Conservation (phyloP, 2,797 vertebrate species). For the Dicrostonyx torquatus region DNA sequence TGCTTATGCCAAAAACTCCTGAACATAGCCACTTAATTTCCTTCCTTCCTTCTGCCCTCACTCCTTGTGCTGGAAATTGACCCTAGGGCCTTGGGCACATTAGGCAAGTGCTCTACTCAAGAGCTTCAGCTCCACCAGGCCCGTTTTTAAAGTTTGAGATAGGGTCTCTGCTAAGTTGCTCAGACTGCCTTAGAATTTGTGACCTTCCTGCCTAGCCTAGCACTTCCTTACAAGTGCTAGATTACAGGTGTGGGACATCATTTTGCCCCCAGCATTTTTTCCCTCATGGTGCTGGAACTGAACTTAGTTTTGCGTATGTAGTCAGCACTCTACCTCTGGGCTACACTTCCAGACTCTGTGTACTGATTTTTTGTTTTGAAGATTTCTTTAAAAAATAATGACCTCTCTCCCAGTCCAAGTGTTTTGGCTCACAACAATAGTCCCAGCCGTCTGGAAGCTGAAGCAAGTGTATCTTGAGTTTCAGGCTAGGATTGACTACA, state of each 20-base stretch:
- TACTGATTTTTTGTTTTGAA: slow-evolving; percentile 39
- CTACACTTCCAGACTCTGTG: background rate
- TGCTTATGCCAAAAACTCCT: background rate
- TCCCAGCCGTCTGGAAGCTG: background rate
- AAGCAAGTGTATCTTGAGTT: background rate
- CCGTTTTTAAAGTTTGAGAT: background rate
- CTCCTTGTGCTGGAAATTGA: background rate
- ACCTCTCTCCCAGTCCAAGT: background rate
- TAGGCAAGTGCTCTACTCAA: background rate
- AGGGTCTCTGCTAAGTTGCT: background rate
- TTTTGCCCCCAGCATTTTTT: background rate
- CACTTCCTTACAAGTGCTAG: background rate
- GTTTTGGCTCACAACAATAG: background rate
- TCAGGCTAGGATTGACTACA: background rate
- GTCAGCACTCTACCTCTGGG: background rate
- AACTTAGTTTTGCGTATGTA: background rate
- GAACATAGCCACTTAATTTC: background rate
- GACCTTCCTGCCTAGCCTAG: background rate
- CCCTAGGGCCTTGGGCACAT: background rate
- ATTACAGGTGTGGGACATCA: background rate
- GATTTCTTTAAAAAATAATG: background rate
- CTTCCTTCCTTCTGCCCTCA: background rate
- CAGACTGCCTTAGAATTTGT: background rate
- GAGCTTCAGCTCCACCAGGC: background rate
- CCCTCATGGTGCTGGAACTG: background rate